These are phyloP conservation scores for Circaetus cinerascens DNA, from an alignment of 2,113 vertebrate genomes.

Conservation along the genomic window DNA sequence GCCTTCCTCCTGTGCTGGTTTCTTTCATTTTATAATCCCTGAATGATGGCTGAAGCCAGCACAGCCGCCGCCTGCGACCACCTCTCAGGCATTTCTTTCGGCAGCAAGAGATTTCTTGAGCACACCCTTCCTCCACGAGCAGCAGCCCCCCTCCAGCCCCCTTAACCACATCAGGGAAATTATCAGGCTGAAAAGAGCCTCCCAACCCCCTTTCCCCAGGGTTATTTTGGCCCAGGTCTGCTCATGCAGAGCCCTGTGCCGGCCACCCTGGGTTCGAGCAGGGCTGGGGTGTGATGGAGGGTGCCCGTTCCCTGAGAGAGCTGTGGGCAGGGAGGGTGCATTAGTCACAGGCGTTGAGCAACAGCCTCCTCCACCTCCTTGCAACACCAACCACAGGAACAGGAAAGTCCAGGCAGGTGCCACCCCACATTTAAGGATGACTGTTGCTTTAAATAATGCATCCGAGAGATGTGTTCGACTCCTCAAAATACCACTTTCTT, in stretches of 20 bases:
- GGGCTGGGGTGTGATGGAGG: not conserved
- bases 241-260: rapidly evolving
- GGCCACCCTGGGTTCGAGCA: rapidly evolving
- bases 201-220: rapidly evolving
- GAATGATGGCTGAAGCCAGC: not conserved
- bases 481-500: not conserved
- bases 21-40: not conserved
- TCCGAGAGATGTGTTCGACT: not conserved
- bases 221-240: not conserved
- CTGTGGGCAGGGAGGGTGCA: not conserved
- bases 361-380: not conserved
- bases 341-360: not conserved
- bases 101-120: not conserved
- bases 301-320: rapidly evolving
- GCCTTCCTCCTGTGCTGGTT: not conserved
- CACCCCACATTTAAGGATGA: not conserved
- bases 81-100: not conserved
- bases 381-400: not conserved
- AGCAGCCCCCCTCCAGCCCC: not conserved
- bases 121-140: not conserved
- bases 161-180: not conserved
- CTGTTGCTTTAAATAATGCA: not conserved
- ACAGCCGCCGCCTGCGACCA: not conserved
- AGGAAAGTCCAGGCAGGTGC: not conserved
- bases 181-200: not conserved